Evolutionary conservation across 2,888 invertebrate species (phyloP), one percentile per base, ranked within the genome.

Genomic region (Tachina grossa): DNA sequence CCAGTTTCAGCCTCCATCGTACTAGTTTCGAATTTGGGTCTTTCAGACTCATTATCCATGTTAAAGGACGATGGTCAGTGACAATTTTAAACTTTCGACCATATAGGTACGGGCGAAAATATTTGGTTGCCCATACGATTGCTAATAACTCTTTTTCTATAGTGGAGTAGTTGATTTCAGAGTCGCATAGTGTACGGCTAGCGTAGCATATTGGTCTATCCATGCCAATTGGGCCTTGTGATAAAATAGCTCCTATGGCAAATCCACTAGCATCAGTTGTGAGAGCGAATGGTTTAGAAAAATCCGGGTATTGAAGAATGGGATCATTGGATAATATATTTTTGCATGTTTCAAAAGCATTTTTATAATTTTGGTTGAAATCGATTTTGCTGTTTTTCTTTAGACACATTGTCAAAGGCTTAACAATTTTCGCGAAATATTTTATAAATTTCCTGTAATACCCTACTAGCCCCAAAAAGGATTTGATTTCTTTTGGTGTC

Each of bases 181-280:
- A 71, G 41, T 71, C 47, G 31, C 31, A 31, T 31, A 31, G 31
- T 31, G 31, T 31, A 31, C 31, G 31, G 31, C 31, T 31, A 31
- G 31, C 31, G 69, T 87, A 90, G 41, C 88, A 88, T 11, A 90
- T 84, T 0, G 89, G 89, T 53, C 86, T 59, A 83, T 89, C 87
- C 19, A 63, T 72, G 76, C 89, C 88, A 72, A 89, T 71, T 49
- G 47, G 14, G n/a, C 6, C 13, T 49, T 49, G 5, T 49, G 47
- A 14, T 49, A 13, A 14, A 6, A 49, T 1, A 14, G 47, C 47
- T 11, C 47, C 13, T 49, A 49, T 11, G 11, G 47, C 47, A 49
- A 49, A 14, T 11, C 14, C 14, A 14, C 13, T 14, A 6, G 47
- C 47, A 13, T 49, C 47, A 1, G 47, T 49, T 13, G 47, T 49